These are phyloP conservation scores for Halocynthia aurantium DNA, from an alignment of 23 tunicate genomes.

Conservation along the genomic window DNA sequence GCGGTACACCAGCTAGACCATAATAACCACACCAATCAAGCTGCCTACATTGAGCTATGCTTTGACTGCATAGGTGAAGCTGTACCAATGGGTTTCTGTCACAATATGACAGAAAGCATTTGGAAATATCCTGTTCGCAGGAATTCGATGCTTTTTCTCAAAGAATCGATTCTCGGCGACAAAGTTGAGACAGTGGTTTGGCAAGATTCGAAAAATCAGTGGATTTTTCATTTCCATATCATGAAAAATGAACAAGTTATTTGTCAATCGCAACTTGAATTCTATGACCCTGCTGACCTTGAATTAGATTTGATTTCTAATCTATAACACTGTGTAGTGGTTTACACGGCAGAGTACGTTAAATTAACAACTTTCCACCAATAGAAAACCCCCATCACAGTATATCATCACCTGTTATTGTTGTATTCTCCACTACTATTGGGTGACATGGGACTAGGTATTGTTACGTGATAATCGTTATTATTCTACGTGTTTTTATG, in stretches of 20 bases:
- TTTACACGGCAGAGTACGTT: no score
- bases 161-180: constrained; percentile 13
- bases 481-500: no score
- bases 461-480: no score
- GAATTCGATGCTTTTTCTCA: neutral
- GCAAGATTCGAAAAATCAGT: neutral
- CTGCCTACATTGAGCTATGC: neutral
- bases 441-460: no score
- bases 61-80: constrained; percentile 21
- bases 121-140: neutral
- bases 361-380: no score
- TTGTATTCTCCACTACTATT: no score
- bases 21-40: constrained; percentile 2
- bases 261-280: constrained; percentile 11
- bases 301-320: no score
- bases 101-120: neutral
- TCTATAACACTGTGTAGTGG: no score
- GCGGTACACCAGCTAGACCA: neutral
- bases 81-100: neutral
- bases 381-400: no score
- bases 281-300: neutral
- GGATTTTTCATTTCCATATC: neutral
- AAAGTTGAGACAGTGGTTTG: constrained; percentile 4
- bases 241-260: neutral
- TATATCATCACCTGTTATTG: no score